Evolutionary conservation across 2,797 vertebrate genomes (phyloP), one percentile per base, ranked within the genome.

Genomic region (Arnoldichthys spilopterus): DNA sequence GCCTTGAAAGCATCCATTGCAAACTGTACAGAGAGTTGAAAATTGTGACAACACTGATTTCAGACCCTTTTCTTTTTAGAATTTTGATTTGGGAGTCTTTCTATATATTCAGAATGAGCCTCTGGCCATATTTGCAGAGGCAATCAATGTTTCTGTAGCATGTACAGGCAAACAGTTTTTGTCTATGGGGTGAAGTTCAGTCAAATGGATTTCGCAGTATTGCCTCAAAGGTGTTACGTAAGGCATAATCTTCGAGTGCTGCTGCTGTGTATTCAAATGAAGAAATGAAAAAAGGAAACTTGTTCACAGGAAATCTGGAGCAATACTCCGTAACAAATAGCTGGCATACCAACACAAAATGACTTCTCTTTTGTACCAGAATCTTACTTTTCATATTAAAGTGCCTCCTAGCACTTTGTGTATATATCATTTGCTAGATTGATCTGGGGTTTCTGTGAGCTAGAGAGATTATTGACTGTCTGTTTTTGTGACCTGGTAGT

Each of bases 381-480:
- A 90, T 93, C 89, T 94, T 93, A 91, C 91, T 87, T 89, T 95
- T 93, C 91, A 92, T 77, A 88, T 93, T 95, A 94, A 94, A 93
- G 95, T 97, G 96, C 96, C 95, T 97, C 92, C 90, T 91, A 91
- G 95, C 95, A 96, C 95, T 96, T 95, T 93, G 91, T 94, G 91
- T 96, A 95, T 90, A 62, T 59, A 92, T 88, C 80, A 85, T 95
- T 92, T 72, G 84, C 67, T 85, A 91, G 88, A 72, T 85, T 28
- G 84, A 80, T 58, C 86, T 63, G 47, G 91, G 82, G 90, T 67
- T 66, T 56, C 75, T 72, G 61, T 64, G 49, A 89, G 89, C 70
- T 67, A 24, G 87, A 84, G 86, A 89, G 93, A 94, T 92, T 92
- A 87, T 89, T 91, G 85, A 93, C 91, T 90, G 85, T 94, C 89